Base-by-base conservation (phyloP, 2,888 invertebrate genomes). In the Eupsilia transversa region DNA sequence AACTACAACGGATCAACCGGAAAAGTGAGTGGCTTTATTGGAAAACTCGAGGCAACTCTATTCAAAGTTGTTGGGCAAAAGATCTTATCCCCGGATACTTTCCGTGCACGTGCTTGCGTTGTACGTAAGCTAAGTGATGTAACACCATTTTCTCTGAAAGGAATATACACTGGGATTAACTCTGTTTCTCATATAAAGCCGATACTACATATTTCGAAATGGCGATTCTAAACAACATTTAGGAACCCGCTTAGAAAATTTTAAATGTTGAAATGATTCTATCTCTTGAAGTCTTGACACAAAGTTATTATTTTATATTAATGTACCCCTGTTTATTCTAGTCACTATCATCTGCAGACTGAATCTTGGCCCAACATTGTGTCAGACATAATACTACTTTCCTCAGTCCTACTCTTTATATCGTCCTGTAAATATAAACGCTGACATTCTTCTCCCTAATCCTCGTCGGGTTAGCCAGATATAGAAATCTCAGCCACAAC, bases 41-140 rank as follows among this genome's bases (percentile, higher is more conserved):
- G 78, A 82, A 82, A 85, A 82, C 85, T 82, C 66, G 66, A 60
- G 63, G 82, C 82, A 84, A 67, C 82, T 85, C 65, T 76, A 82
- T 82, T 81, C 65, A 76, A 59, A 84, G 65, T 82, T 82, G 77
- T 85, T 84, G 76, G 81, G 64, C 41, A 69, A 69, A 68, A 77
- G 69, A 82, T 82, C 56, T 72, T 84, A 84, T 84, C 77, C 67
- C 33, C 57, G 72, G 54, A 56, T 72, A 72, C 85, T 82, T 70
- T 84, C 63, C 23, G 59, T 66, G 72, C 85, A 82, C 72, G 85
- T 84, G 70, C 66, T 81, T n/a, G 56, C 54, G 41, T 20, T 52
- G 57, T 66, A 70, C 49, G 72, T 30, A 67, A 74, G 43, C 38
- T 72, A 80, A 59, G 56, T 66, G 46, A 76, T 76, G 64, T 81